A percentile compares a stretch with the other conserved stretches of the same genome.
phyloP scores from a whole-genome alignment of 2,888 invertebrate genomes.

The Latrodectus elegans region DNA sequence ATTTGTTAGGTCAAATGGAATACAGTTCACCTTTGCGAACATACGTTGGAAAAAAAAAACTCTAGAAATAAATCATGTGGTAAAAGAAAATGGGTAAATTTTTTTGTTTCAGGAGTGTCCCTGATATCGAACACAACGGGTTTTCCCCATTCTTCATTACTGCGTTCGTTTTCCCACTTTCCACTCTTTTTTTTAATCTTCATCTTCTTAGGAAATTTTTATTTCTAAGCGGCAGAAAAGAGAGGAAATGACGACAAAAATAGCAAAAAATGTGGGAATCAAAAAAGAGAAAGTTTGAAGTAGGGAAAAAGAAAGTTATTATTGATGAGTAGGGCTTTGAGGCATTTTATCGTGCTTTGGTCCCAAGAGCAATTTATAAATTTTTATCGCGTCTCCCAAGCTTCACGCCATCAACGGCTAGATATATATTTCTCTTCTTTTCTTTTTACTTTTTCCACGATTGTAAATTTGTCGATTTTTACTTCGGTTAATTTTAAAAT shows the following conservation, averaged over 20 bases:
- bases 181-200: not conserved
- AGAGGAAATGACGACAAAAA: constrained; percentile 40
- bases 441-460: not conserved
- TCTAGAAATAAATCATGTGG: constrained; percentile 21
- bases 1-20: too few species aligned
- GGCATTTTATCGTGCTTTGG: constrained; percentile 55
- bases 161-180: constrained; percentile 1
- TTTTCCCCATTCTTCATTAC: constrained; percentile 44
- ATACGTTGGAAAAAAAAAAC: too few species aligned
- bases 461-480: not conserved
- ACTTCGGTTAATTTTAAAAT: not conserved
- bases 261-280: constrained; percentile 15
- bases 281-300: constrained; percentile 39
- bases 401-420: constrained; percentile 17
- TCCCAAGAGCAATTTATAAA: constrained; percentile 61
- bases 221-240: constrained; percentile 39
- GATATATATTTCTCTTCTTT: not conserved
- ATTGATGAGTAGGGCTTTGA: constrained; percentile 60
- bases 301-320: constrained; percentile 56
- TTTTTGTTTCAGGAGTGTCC: constrained; percentile 25
- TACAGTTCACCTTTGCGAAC: too few species aligned
- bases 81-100: constrained; percentile 35
- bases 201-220: constrained; percentile 33
- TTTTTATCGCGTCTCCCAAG: constrained; percentile 44
- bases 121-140: constrained; percentile 10